Evolutionary conservation across 1,140 invertebrate species (phyloP).

Genomic region (Papilio xuthus): DNA sequence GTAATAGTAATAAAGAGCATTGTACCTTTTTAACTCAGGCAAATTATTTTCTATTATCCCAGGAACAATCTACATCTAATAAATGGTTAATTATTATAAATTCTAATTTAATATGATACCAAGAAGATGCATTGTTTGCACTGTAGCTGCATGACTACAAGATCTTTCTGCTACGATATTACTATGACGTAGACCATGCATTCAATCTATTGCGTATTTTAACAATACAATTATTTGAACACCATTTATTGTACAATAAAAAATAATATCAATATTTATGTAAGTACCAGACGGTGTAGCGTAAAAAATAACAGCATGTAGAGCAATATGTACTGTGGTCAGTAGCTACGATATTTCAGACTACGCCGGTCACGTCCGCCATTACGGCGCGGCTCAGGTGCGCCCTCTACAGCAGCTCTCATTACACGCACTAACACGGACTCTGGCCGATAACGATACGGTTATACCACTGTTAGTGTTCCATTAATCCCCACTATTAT

Average conservation of each 20-base stretch:
- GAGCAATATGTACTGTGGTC: not conserved
- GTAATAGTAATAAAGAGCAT: not conserved
- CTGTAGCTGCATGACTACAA: too few relatives aligned
- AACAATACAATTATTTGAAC: not conserved
- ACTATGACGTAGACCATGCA: not conserved
- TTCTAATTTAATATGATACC: not conserved
- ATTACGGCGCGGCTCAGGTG: not conserved
- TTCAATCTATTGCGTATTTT: too few relatives aligned
- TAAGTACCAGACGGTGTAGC: not conserved
- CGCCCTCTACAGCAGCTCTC: not conserved
- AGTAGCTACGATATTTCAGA: not conserved
- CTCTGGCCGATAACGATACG: not conserved
- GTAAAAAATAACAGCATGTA: constrained; percentile 6
- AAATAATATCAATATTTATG: not conserved
- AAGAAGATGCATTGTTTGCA: not conserved
- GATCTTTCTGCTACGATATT: not conserved
- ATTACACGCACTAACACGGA: constrained; percentile 9
- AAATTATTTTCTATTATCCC: not conserved
- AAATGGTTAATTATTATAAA: constrained; percentile 1
- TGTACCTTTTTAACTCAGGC: not conserved
- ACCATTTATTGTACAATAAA: not conserved
- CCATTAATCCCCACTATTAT: not conserved
- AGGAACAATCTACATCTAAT: not conserved
- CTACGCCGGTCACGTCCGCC: not conserved
- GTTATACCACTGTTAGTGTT: not conserved